Percentiles rank a stretch among this genome's conserved stretches.
Evolutionary conservation across 2,888 invertebrate species (phyloP).

Genomic region (Marronus borbonicus): DNA sequence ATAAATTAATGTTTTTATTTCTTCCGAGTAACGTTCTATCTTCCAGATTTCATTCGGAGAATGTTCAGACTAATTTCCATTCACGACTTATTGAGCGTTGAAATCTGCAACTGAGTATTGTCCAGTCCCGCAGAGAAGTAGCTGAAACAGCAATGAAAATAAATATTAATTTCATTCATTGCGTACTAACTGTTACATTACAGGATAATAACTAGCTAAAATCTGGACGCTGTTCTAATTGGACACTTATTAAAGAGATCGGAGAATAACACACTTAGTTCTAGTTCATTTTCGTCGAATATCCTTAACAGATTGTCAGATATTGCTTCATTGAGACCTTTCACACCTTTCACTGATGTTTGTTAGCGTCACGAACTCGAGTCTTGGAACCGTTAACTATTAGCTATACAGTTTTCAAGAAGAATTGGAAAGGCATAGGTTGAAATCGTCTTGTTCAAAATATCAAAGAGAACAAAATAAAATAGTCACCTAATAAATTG

Average conservation of each 20-base stretch:
- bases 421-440: conserved; percentile 92
- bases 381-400: conserved; percentile 87
- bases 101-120: conserved; percentile 93
- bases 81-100: conserved; percentile 89
- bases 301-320: conserved; percentile 94
- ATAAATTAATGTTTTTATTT: conserved; percentile 13
- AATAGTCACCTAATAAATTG: conserved; percentile 28
- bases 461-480: conserved; percentile 70
- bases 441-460: conserved; percentile 97
- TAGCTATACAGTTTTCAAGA: conserved; percentile 87
- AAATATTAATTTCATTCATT: conserved; percentile 57
- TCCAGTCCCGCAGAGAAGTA: conserved; percentile 93
- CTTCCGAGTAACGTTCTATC: background rate
- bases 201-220: background rate
- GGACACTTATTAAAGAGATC: too few species aligned
- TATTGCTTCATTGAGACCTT: conserved; percentile 91
- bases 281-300: conserved; percentile 96
- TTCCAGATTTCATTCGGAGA: background rate
- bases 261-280: conserved; percentile 74
- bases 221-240: too few species aligned
- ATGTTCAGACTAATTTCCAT: conserved; percentile 74
- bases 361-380: conserved; percentile 82
- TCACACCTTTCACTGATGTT: conserved; percentile 87
- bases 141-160: conserved; percentile 73
- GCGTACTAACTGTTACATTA: conserved; percentile 5